Base-by-base conservation (phyloP, 1,140 invertebrate genomes). In the Penaeus chinensis region DNA sequence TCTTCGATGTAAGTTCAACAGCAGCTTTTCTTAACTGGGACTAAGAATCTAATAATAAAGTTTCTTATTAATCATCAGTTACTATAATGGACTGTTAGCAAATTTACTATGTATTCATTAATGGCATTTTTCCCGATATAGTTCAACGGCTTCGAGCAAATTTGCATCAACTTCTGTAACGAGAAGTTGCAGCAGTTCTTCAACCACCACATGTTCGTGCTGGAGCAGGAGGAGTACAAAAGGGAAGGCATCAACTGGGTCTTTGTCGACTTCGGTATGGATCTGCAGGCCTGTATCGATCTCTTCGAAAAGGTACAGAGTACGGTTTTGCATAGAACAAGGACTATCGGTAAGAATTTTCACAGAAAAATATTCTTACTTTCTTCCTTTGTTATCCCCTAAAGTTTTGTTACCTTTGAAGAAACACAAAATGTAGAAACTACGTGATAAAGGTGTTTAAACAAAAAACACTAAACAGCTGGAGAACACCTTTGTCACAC, bases 221-320 rank as follows among this genome's bases (percentile, higher is more conserved):
- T 87, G 80, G 85, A 87, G 62, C 85, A 87, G 80, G 85, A 87
- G 65, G 85, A 87, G 62, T 99, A 99, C 94, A 96, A 98, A 92
- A 95, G 96, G 91, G 98, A 95, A 91, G 94, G 94, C 82, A 95
- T 95, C 91, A 92, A 94, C 82, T 95, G 95, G 95, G 93, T 93
- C 87, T 95, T 95, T 92, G 95, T 95, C 47, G 85, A 87, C 85
- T 87, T 87, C 71, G 85, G 85, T 54, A 87, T 87, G 85, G 85
- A 87, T 66, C 92, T 95, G 89, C 93, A 94, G 90, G 94, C 94
- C 89, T 95, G 94, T 92, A 95, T 95, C 91, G 94, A 95, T 87
- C 92, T 95, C 27, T 95, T 95, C 91, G 94, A 95, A 91, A 95
- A 95, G 93, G 98, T 99, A 54, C 16, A 54, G 16, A 54, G 54